These are phyloP conservation scores for Cochlearius cochlearius DNA, from an alignment of 2,113 vertebrate genomes.

Conservation along the genomic window DNA sequence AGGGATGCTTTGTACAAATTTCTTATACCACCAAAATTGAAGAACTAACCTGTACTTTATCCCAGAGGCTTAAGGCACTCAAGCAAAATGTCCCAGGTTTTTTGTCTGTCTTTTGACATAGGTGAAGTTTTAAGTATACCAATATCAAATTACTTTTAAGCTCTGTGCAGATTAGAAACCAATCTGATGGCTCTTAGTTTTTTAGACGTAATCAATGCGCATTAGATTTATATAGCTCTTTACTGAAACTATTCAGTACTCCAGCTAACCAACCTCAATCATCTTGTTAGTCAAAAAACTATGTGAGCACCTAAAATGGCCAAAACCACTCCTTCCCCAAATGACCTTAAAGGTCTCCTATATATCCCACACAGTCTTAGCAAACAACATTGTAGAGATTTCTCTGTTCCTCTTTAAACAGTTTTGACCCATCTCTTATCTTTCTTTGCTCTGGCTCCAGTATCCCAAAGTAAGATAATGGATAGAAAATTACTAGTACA, in stretches of 20 bases:
- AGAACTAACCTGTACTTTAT: slow-evolving; percentile 11
- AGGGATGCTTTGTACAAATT: neutral
- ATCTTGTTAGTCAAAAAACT: neutral
- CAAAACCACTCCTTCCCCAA: neutral
- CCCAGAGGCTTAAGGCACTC: neutral
- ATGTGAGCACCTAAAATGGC: neutral
- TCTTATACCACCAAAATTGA: neutral
- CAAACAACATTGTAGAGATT: neutral
- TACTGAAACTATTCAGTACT: neutral
- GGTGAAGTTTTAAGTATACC: neutral
- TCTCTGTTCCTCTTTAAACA: neutral
- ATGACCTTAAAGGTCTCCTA: neutral
- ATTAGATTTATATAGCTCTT: neutral
- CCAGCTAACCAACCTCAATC: neutral
- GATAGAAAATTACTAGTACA: neutral
- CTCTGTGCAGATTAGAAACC: neutral
- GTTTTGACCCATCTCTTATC: neutral
- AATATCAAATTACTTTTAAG: neutral
- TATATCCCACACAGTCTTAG: neutral
- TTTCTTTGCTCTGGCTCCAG: neutral
- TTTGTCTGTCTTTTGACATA: neutral
- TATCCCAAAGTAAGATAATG: neutral
- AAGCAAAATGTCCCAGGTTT: slow-evolving; percentile 8
- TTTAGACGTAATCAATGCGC: neutral
- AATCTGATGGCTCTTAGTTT: neutral